Conservation (phyloP, 2,888 invertebrate species). For the Prostheceraeus crozeri region DNA sequence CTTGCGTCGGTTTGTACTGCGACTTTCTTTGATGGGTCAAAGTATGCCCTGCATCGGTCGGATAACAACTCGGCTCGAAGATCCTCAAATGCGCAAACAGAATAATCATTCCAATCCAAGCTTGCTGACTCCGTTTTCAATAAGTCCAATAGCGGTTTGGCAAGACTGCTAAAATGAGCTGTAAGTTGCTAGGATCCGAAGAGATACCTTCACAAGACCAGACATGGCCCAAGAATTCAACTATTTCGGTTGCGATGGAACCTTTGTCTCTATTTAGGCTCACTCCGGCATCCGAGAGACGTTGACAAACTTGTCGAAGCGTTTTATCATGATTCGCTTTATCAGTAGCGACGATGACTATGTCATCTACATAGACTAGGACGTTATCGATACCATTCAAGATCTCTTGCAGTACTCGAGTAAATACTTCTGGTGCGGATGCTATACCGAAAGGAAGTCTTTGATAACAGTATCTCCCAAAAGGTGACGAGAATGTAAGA, state of each 20-base stretch:
- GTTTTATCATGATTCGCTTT: neutral
- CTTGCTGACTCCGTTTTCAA: slow-evolving; percentile 16
- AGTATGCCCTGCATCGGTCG: too few relatives aligned
- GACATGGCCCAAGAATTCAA: slow-evolving; percentile 13
- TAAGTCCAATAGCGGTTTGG: slow-evolving; percentile 5
- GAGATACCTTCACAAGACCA: neutral
- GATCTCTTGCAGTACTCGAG: neutral
- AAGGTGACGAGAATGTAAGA: slow-evolving; percentile 10
- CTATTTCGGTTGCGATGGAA: neutral
- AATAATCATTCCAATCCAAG: too few relatives aligned
- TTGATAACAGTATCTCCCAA: slow-evolving; percentile 15
- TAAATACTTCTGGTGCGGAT: slow-evolving; percentile 2
- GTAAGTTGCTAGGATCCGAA: neutral
- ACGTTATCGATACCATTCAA: neutral
- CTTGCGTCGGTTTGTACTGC: slow-evolving; percentile 10
- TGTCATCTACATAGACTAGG: slow-evolving; percentile 17
- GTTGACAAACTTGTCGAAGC: neutral
- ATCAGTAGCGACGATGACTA: neutral
- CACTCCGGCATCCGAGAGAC: neutral
- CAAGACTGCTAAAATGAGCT: slow-evolving; percentile 5
- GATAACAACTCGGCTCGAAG: too few relatives aligned
- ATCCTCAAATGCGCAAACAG: slow-evolving; percentile 7
- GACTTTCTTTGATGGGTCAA: slow-evolving; percentile 14
- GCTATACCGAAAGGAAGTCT: slow-evolving; percentile 4
- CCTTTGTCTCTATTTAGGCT: slow-evolving; percentile 10